Base-by-base conservation (phyloP, 2,113 vertebrate species). In the Eudyptes chrysolophus region DNA sequence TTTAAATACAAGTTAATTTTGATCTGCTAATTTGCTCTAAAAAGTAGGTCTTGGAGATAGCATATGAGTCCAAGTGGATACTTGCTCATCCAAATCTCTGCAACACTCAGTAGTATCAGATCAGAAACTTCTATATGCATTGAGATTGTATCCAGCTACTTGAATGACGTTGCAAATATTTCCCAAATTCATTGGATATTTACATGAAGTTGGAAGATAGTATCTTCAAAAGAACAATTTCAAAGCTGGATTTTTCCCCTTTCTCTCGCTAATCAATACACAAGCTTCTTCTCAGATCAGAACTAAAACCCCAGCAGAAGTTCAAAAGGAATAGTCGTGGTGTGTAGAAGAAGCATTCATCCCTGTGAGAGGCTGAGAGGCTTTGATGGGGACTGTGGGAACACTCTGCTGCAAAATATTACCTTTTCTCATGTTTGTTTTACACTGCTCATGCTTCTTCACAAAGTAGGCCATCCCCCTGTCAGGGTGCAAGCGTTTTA, bases 191-290 rank as follows among this genome's bases (percentile, higher is more conserved):
- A 58, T 12, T 49, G 27, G 32, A 44, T 84, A 91, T 85, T 79
- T 96, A n/a, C 38, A 68, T 68, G 51, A 89, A 92, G 32, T 6
- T 48, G 57, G 40, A 79, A 84, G 77, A 91, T 26, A 81, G 18
- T 65, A 82, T 64, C 84, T 95, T 95, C 89, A 95, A 94, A 96
- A 89, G 65, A 70, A 27, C 38, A 29, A 10, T 96, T 90, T 95
- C 94, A 96, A 96, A 97, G 81, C 20, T 72, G 62, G 10, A 11
- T 87, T 79, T 71, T 68, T 4, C 22, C 55, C 34, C 10, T 84
- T 65, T 95, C 9, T 48, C 61, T 96, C 1, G 3, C 25, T 94
- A 86, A 94, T 97, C 96, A 80, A n/a, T 95, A 62, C 34, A 71
- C 49, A 83, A 90, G 13, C 72, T 72, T 68, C 77, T 54, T 89